A percentile compares a stretch with the other conserved stretches of the same genome.
These are phyloP conservation scores for Clarias fuscus DNA, from an alignment of 2,797 vertebrate species.

Conservation along the genomic window DNA sequence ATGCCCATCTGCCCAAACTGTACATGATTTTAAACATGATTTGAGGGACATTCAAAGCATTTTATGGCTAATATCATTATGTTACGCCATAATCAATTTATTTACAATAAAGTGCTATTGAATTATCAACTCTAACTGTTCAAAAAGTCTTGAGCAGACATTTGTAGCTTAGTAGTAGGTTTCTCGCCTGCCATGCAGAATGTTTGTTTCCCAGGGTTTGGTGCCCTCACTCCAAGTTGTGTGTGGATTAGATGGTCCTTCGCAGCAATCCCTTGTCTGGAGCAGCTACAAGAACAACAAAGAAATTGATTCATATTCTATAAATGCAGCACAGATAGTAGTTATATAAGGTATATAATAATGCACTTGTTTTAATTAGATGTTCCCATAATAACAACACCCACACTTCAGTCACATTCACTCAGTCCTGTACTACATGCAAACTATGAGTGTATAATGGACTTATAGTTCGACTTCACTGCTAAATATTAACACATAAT, in stretches of 20 bases:
- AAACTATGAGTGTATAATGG: background rate
- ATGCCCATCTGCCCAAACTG: background rate
- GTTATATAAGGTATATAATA: background rate
- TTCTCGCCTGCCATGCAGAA: too few relatives aligned
- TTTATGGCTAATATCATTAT: background rate
- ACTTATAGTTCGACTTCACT: background rate
- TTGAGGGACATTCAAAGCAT: background rate
- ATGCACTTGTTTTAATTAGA: background rate
- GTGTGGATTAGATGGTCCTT: too few relatives aligned
- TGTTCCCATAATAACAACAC: constrained; percentile 11
- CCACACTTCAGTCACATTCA: background rate
- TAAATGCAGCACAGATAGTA: background rate
- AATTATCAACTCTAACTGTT: background rate
- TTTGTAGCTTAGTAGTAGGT: too few relatives aligned
- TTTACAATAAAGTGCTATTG: background rate
- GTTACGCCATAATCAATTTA: background rate
- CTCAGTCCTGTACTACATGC: background rate
- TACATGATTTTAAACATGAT: background rate
- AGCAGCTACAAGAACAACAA: too few relatives aligned
- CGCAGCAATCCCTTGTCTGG: too few relatives aligned
- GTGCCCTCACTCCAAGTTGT: too few relatives aligned
- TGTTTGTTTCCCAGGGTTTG: too few relatives aligned
- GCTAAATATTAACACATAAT: background rate
- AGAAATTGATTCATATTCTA: background rate
- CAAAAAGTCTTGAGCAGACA: background rate